phyloP scores from a whole-genome alignment of 2,797 vertebrate genomes.

The Sternotherus odoratus region DNA sequence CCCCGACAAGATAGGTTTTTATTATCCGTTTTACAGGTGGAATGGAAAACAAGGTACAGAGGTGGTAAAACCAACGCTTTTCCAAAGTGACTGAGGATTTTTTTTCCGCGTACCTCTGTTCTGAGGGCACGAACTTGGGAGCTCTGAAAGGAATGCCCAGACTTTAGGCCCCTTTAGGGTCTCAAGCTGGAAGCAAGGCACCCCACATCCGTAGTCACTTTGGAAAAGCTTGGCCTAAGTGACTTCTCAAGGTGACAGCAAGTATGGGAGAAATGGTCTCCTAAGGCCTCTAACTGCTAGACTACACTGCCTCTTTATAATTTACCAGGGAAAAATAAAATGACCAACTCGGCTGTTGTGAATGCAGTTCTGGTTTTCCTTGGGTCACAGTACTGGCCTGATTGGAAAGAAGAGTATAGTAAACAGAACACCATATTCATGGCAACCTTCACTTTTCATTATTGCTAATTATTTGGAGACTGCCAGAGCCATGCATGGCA shows the following conservation, averaged over 20 bases:
- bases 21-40: neutral
- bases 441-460: slow-evolving; percentile 66
- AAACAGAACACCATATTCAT: slow-evolving; percentile 57
- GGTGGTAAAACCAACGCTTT: neutral
- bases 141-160: neutral
- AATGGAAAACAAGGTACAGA: rapidly evolving
- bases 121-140: neutral
- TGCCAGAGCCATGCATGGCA: slow-evolving; percentile 9
- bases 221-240: neutral
- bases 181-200: neutral
- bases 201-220: neutral
- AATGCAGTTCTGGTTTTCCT: slow-evolving; percentile 13
- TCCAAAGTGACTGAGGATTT: neutral
- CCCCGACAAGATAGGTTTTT: neutral
- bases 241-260: neutral
- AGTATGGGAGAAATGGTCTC: neutral
- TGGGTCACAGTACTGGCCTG: neutral
- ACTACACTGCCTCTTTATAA: neutral
- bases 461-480: slow-evolving; percentile 40
- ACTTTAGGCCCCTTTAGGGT: neutral
- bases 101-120: neutral
- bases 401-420: slow-evolving; percentile 1
- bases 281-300: neutral
- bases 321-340: neutral
- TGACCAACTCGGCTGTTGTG: neutral